phyloP scores from a whole-genome alignment of 2,888 invertebrate genomes.

The Pristionchus maxplancki region DNA sequence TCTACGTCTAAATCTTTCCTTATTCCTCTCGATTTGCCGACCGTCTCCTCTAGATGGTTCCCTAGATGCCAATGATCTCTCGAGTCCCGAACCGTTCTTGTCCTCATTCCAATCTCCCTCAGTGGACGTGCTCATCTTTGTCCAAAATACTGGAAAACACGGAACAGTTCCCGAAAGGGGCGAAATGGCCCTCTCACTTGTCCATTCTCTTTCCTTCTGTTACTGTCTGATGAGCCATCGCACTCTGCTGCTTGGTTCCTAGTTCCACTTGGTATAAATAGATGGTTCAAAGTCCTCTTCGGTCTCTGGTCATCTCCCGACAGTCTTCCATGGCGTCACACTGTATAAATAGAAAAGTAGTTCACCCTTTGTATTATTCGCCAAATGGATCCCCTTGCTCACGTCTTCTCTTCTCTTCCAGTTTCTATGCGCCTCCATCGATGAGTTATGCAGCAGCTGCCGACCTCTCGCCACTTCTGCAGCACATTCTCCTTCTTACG shows the following conservation, averaged over 20 bases:
- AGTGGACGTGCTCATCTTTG: background rate
- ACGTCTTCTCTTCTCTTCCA: background rate
- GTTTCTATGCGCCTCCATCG: constrained; percentile 22
- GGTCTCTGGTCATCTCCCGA: background rate
- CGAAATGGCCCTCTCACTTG: background rate
- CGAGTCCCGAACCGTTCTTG: too few relatives aligned
- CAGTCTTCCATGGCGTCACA: background rate
- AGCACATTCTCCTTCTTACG: background rate
- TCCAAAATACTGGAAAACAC: background rate
- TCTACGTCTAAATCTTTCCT: background rate
- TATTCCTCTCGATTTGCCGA: background rate
- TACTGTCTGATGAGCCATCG: background rate
- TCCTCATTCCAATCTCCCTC: background rate
- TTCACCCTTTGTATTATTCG: background rate
- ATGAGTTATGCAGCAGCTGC: background rate
- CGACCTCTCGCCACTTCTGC: background rate
- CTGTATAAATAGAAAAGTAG: background rate
- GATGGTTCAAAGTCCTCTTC: background rate
- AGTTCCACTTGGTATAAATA: background rate
- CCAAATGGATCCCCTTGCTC: too few relatives aligned
- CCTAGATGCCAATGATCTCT: too few relatives aligned
- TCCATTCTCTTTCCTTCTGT: background rate
- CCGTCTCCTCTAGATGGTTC: background rate
- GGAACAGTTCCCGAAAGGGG: background rate
- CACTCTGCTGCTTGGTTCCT: background rate